Conservation (phyloP, 2,888 invertebrate genomes). For the Tiphia femorata region DNA sequence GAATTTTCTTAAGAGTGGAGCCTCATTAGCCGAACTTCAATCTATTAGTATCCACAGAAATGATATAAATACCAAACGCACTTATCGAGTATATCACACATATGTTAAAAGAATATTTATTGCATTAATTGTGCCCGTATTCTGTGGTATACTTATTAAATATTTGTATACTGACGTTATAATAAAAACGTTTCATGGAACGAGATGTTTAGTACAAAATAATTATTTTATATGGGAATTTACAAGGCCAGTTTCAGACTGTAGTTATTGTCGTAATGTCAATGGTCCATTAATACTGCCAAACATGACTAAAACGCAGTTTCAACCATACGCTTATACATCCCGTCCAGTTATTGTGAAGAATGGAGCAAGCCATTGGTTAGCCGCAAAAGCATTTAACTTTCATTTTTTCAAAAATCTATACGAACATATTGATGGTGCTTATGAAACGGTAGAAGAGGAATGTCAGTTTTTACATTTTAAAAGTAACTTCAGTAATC, state of each 20-base stretch:
- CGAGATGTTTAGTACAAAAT: conserved; percentile 83
- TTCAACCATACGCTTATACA: conserved; percentile 81
- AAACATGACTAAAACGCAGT: conserved; percentile 79
- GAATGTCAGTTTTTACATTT: conserved; percentile 91
- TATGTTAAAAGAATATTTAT: conserved; percentile 31
- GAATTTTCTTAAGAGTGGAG: conserved; percentile 51
- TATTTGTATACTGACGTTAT: conserved; percentile 46
- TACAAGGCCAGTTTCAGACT: conserved; percentile 85
- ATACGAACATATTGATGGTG: conserved; percentile 78
- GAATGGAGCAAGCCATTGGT: conserved; percentile 82
- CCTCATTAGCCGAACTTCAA: conserved; percentile 47
- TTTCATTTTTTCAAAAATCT: conserved; percentile 78
- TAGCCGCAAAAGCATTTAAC: conserved; percentile 77
- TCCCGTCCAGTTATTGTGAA: conserved; percentile 85
- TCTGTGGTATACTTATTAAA: conserved; percentile 48
- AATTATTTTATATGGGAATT: conserved; percentile 91
- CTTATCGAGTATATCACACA: conserved; percentile 6
- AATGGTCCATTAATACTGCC: conserved; percentile 77
- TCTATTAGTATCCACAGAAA: conserved; percentile 11
- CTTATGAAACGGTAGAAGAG: conserved; percentile 81
- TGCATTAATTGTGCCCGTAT: conserved; percentile 41
- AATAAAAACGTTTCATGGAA: conserved; percentile 56
- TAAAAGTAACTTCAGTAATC: conserved; percentile 82
- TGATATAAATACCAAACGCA: conserved; percentile 19
- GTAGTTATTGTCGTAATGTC: conserved; percentile 81